These are phyloP conservation scores for Anoplolepis gracilipes DNA, from an alignment of 1,140 invertebrate species.

Conservation along the genomic window DNA sequence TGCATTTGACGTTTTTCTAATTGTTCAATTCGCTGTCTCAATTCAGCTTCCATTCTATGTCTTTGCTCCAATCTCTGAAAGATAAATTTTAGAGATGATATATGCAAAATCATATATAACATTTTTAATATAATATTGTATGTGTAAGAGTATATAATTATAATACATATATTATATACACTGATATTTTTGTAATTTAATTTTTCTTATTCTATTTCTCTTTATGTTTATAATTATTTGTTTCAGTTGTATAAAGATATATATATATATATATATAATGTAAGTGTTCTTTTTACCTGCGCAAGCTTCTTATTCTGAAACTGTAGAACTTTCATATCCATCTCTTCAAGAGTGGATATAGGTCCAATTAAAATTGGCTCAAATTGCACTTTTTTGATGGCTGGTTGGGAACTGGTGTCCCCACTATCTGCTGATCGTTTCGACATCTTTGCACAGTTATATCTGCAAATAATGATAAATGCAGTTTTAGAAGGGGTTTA, in stretches of 20 bases:
- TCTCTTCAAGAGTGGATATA: slow-evolving; percentile 97
- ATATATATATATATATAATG: no score
- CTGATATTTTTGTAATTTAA: neutral
- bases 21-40: slow-evolving; percentile 97
- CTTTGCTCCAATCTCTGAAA: slow-evolving; percentile 94
- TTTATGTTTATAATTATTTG: neutral
- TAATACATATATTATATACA: neutral
- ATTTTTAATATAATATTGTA: neutral
- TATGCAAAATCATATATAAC: neutral
- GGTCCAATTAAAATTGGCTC: slow-evolving; percentile 97
- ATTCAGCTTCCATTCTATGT: slow-evolving; percentile 95
- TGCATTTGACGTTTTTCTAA: slow-evolving; percentile 98
- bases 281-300: slow-evolving; percentile 88
- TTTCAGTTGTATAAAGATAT: neutral
- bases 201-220: neutral
- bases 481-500: no score
- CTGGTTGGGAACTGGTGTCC: slow-evolving; percentile 88
- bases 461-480: slow-evolving; percentile 13
- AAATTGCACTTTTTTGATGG: slow-evolving; percentile 97
- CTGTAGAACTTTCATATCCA: slow-evolving; percentile 98
- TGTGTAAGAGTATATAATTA: neutral
- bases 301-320: slow-evolving; percentile 99
- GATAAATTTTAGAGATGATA: neutral
- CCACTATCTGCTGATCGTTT: slow-evolving; percentile 90
- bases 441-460: slow-evolving; percentile 87